These are phyloP conservation scores for Boloria selene DNA, from an alignment of 2,888 invertebrate genomes.

Conservation along the genomic window DNA sequence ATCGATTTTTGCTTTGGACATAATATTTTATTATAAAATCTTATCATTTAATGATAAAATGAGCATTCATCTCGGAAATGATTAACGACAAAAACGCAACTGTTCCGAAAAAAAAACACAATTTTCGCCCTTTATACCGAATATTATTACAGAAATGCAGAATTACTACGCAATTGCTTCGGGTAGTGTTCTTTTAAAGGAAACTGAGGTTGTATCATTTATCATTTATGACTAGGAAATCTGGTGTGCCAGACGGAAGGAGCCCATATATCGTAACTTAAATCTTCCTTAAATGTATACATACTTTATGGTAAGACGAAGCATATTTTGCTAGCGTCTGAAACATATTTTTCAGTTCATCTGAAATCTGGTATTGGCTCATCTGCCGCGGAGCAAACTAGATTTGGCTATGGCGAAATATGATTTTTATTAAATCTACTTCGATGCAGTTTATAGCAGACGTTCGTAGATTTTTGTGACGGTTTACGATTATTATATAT, in stretches of 20 bases:
- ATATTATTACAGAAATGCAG: no score
- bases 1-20: no score
- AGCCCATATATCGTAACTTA: constrained; percentile 26
- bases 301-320: constrained; percentile 16
- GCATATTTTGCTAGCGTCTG: constrained; percentile 20
- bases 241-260: constrained; percentile 41
- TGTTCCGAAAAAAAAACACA: no score
- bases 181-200: constrained; percentile 16
- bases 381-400: constrained; percentile 36
- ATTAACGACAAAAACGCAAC: no score
- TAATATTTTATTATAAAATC: no score
- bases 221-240: constrained; percentile 53
- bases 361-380: constrained; percentile 30
- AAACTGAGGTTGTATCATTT: constrained; percentile 44
- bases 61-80: no score
- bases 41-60: no score
- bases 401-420: constrained; percentile 43
- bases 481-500: constrained; percentile 3
- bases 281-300: constrained; percentile 19
- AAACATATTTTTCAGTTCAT: constrained; percentile 6
- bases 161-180: no score
- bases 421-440: constrained; percentile 46
- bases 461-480: constrained; percentile 35
- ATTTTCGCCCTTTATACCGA: no score
- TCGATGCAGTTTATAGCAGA: constrained; percentile 41